Evolutionary conservation across 1,140 invertebrate genomes (phyloP).

Genomic region (Caenorhabditis briggsae): DNA sequence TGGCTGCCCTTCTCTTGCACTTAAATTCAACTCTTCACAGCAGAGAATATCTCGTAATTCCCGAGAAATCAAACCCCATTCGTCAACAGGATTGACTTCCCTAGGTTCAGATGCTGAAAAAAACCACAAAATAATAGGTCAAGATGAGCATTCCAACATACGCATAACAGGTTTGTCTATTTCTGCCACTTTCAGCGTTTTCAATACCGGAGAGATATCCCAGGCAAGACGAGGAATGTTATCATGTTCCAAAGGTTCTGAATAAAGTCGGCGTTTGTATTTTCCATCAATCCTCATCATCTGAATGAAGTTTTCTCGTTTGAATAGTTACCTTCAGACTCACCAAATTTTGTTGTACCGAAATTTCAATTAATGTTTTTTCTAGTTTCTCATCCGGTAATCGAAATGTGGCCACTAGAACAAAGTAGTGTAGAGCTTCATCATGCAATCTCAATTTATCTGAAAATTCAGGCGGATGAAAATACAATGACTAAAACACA

Average conservation of each 20-base stretch:
- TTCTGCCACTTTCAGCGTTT: not conserved
- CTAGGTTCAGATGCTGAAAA: not conserved
- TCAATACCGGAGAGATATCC: not conserved
- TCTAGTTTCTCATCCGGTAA: not conserved
- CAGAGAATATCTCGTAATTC: constrained; percentile 3
- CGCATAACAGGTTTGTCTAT: not conserved
- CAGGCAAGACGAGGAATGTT: constrained; percentile 34
- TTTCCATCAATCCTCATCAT: not conserved
- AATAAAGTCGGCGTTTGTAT: constrained; percentile 1
- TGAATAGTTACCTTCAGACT: not conserved
- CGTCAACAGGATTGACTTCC: not conserved
- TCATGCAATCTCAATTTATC: not conserved
- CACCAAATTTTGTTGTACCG: not conserved
- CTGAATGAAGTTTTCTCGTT: not conserved
- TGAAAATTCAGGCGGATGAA: not conserved
- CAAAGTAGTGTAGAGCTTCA: constrained; percentile 29
- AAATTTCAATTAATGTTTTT: not conserved
- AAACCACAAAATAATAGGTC: not conserved
- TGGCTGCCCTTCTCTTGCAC: constrained; percentile 2
- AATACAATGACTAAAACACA: not conserved
- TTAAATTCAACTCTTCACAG: constrained; percentile 24
- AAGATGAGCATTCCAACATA: not conserved
- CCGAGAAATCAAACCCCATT: constrained; percentile 28
- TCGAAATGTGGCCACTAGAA: not conserved
- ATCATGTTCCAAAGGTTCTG: not conserved